phyloP scores from a whole-genome alignment of 2,888 invertebrate genomes.

The Drosophila ustulata region DNA sequence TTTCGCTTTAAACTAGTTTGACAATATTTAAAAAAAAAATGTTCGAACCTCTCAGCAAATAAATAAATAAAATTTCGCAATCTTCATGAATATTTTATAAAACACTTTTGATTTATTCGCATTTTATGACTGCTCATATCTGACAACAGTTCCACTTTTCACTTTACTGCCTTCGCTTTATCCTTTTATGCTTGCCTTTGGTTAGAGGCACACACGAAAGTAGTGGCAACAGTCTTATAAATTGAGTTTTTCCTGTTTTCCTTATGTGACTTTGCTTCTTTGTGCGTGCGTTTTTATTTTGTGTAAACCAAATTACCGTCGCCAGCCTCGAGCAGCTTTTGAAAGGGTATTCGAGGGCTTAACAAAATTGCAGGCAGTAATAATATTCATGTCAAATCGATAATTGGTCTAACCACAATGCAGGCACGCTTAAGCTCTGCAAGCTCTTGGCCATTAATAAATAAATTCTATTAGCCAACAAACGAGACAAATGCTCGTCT shows the following conservation, averaged over 20 bases:
- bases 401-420: background rate
- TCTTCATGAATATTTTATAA: conserved; percentile 10
- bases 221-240: conserved; percentile 45
- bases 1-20: too few species aligned
- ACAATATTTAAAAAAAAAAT: too few species aligned
- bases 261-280: conserved; percentile 13
- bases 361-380: background rate
- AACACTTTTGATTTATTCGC: conserved; percentile 3
- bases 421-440: background rate
- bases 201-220: conserved; percentile 31
- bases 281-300: conserved; percentile 21
- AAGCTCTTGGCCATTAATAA: conserved; percentile 22
- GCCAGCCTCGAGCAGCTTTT: conserved; percentile 38
- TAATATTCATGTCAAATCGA: conserved; percentile 10
- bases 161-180: conserved; percentile 4
- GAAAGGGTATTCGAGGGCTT: conserved; percentile 1
- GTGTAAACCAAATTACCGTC: conserved; percentile 57
- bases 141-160: conserved; percentile 26
- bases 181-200: background rate
- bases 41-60: background rate
- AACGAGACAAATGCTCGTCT: conserved; percentile 3
- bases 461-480: conserved; percentile 21
- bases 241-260: conserved; percentile 48
- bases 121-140: conserved; percentile 24
- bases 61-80: background rate